A percentile compares a stretch with the other conserved stretches of the same genome.
phyloP scores from a whole-genome alignment of 2,888 invertebrate genomes.

The Lamellibrachia satsuma region DNA sequence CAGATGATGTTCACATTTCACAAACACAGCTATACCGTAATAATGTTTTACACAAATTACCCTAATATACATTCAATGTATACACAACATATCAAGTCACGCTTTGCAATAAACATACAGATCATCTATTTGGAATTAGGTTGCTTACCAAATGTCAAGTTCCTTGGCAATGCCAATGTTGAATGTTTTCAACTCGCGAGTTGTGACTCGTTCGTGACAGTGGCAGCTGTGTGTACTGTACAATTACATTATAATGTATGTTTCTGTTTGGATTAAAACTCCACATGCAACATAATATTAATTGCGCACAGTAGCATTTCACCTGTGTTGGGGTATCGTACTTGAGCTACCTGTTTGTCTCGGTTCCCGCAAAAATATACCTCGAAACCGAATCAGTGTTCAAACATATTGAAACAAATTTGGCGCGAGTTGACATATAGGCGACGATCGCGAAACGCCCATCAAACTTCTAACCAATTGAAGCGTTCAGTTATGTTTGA shows the following conservation, averaged over 20 bases:
- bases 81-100: background rate
- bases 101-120: background rate
- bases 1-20: too few relatives aligned
- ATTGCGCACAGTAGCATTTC: background rate
- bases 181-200: background rate
- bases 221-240: background rate
- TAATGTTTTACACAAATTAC: too few relatives aligned
- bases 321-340: background rate
- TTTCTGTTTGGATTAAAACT: background rate
- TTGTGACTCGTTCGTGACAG: background rate
- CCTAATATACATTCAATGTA: background rate
- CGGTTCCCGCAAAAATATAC: background rate
- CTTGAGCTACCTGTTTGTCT: background rate
- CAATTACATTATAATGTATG: background rate
- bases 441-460: constrained; percentile 2
- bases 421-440: constrained; percentile 9
- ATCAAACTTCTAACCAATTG: background rate
- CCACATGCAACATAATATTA: background rate
- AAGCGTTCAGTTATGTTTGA: background rate
- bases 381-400: background rate
- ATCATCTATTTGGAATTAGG: background rate
- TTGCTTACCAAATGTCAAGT: background rate
- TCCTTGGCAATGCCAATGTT: background rate
- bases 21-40: too few relatives aligned
- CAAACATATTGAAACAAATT: constrained; percentile 17